Percentiles rank a stretch among this genome's conserved stretches.
phyloP scores from a whole-genome alignment of 2,888 invertebrate genomes.

The Lithodes maja region DNA sequence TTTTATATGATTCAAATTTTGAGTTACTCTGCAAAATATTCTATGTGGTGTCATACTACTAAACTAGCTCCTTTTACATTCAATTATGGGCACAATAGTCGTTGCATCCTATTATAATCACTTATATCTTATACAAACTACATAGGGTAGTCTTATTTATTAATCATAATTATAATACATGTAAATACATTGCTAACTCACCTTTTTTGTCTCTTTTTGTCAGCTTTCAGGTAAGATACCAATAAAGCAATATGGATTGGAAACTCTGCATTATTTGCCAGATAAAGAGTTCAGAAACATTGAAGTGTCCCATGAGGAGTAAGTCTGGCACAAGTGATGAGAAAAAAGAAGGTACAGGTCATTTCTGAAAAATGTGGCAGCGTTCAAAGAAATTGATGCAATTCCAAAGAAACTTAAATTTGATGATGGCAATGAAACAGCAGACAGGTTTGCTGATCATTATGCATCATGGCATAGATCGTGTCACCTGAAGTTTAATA shows the following conservation, averaged over 20 bases:
- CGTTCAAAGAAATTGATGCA: slow-evolving; percentile 7
- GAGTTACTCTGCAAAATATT: too few relatives aligned
- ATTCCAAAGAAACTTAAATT: not conserved
- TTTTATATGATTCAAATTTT: too few relatives aligned
- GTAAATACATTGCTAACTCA: slow-evolving; percentile 13
- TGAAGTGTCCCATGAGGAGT: too few relatives aligned
- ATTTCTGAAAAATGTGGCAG: slow-evolving; percentile 20
- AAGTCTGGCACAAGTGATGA: too few relatives aligned
- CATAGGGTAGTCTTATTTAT: not conserved
- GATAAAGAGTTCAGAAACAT: too few relatives aligned
- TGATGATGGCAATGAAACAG: slow-evolving; percentile 24
- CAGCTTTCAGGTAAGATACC: not conserved
- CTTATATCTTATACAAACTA: not conserved
- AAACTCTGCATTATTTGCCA: too few relatives aligned
- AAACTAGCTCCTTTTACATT: too few relatives aligned
- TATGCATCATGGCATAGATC: slow-evolving; percentile 22
- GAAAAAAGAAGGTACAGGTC: not conserved
- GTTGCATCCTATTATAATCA: slow-evolving; percentile 9
- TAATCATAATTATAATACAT: not conserved
- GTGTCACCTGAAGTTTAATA: slow-evolving; percentile 30
- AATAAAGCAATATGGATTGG: slow-evolving; percentile 1
- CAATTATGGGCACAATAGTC: not conserved
- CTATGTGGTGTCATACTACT: too few relatives aligned
- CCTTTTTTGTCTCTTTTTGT: not conserved
- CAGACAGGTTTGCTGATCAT: slow-evolving; percentile 24